Conservation (phyloP, 2,797 vertebrate genomes). For the Melanogrammus aeglefinus region DNA sequence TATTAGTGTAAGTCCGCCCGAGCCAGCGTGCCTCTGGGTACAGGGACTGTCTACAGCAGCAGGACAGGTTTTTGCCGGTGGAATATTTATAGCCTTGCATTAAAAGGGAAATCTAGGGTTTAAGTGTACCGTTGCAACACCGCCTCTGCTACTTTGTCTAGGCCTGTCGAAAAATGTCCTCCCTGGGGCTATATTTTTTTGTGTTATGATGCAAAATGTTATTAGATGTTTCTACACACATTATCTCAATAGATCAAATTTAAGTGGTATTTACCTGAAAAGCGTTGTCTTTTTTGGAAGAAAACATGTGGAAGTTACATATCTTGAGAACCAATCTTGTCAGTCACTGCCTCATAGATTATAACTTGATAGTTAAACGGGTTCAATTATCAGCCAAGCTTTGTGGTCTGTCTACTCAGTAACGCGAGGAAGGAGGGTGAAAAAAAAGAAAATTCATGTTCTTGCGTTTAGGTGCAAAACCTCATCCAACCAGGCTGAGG, state of each 20-base stretch:
- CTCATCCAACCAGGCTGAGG: neutral
- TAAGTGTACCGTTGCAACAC: conserved; percentile 75
- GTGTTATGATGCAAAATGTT: conserved; percentile 49
- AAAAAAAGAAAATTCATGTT: neutral
- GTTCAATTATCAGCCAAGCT: neutral
- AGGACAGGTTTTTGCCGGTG: conserved; percentile 72
- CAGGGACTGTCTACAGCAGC: conserved; percentile 57
- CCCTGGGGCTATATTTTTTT: conserved; percentile 67
- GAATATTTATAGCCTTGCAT: conserved; percentile 82
- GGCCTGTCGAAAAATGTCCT: conserved; percentile 80
- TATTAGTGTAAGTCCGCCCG: conserved; percentile 65
- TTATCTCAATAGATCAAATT: conserved; percentile 52
- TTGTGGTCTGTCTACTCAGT: conserved; percentile 1
- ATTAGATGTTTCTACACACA: conserved; percentile 49
- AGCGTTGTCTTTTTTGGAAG: conserved; percentile 26
- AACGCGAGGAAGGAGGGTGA: neutral
- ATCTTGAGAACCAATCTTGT: conserved; percentile 15
- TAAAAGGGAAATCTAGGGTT: conserved; percentile 77
- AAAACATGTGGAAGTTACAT: conserved; percentile 5
- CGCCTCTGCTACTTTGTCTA: conserved; percentile 70
- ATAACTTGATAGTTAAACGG: conserved; percentile 15
- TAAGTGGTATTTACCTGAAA: conserved; percentile 32
- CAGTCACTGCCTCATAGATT: conserved; percentile 11
- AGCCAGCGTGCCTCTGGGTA: conserved; percentile 54
- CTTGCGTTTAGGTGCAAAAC: neutral